Evolutionary conservation across 2,797 vertebrate genomes (phyloP).

Genomic region (Staurois parvus): DNA sequence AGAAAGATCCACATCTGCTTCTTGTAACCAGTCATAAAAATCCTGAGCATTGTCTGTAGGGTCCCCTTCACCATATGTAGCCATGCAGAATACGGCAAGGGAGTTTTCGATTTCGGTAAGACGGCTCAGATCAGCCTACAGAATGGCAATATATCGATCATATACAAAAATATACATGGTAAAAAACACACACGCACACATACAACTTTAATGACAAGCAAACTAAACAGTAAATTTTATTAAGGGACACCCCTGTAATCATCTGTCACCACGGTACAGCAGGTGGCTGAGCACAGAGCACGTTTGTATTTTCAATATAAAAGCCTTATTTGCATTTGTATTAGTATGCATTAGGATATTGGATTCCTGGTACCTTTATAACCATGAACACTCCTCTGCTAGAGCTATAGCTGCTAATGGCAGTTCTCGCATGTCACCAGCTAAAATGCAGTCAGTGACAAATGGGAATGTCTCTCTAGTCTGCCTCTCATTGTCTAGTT

Average conservation of each 20-base stretch:
- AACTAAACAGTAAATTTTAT: no score
- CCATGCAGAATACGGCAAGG: constrained; percentile 95
- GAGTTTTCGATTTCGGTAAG: constrained; percentile 91
- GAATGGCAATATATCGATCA: neutral
- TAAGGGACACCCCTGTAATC: neutral
- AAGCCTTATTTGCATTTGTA: neutral
- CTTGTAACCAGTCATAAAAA: constrained; percentile 97
- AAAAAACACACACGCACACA: neutral
- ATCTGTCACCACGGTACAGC: neutral
- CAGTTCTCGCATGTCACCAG: neutral
- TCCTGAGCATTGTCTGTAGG: constrained; percentile 98
- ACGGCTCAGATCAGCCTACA: constrained; percentile 87
- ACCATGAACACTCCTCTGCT: neutral
- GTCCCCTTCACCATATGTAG: constrained; percentile 96
- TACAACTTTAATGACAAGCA: no score
- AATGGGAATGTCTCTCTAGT: neutral
- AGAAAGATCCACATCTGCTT: constrained; percentile 83
- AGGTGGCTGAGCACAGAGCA: neutral
- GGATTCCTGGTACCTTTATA: neutral
- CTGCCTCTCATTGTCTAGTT: neutral
- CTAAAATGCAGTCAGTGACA: constrained; percentile 4
- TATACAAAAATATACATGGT: neutral
- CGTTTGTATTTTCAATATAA: neutral
- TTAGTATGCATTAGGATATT: neutral
- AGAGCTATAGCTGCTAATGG: neutral